Base-by-base conservation (phyloP, 2,888 invertebrate species). In the Nemapogon koenigi region DNA sequence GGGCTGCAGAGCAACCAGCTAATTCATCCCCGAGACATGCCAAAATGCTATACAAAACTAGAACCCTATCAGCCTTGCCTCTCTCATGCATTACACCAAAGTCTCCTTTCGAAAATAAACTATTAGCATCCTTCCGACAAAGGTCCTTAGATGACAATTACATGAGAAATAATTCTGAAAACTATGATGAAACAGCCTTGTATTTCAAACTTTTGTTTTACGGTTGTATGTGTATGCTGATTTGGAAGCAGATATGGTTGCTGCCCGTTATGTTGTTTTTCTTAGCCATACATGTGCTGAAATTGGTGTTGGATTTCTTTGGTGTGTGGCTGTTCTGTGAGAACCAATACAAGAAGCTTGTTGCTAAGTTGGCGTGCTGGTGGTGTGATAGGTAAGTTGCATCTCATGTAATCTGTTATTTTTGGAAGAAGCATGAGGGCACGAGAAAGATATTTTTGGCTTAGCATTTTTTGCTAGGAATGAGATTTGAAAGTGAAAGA, bases 211-310 rank as follows among this genome's bases (percentile, higher is more conserved):
- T 86, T 3, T 67, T 94, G 8, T 80, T 94, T 47, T 94, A 92
- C 79, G 89, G 89, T 2, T 93, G 94, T 50, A 70, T 88, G 4
- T 83, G 89, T 37, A 92, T 94, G 72, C 81, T 94, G 18, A 80
- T 95, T 11, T 95, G 94, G 88, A 90, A 90, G 51, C 88, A 94
- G 54, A 83, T 90, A 37, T 92, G 94, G 90, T 70, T 93, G 41
- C 66, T 92, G 45, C 86, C 89, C 4, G 81, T 94, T 16, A 76
- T 92, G 37, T 82, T 90, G 1, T 81, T 95, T 47, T 93, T 94
- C 4, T 73, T 94, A 39, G 78, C 84, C 1, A 86, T 90, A 47
- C 89, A 90, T 59, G 66, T 83, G 7, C 52, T 90, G 10, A 65
- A 84, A 62, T 68, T 72, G 57, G 40, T 64, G 47, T 46, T 83